Conservation (phyloP, 1,140 invertebrate genomes). For the Zaprionus vittiger region DNA sequence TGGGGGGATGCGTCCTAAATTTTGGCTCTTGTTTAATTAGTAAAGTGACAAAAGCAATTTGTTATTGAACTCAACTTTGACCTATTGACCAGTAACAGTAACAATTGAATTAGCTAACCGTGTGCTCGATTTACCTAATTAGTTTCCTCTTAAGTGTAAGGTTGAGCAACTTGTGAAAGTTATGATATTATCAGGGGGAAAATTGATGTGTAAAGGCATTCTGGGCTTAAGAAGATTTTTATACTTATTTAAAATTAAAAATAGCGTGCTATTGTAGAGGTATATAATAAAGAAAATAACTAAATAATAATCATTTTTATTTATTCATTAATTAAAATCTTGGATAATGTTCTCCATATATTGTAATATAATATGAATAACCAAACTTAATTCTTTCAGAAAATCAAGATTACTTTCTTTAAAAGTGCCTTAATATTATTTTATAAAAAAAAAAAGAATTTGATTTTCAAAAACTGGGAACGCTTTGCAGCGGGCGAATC, state of each 20-base stretch:
- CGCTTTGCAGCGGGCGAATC: slow-evolving; percentile 32
- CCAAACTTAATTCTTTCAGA: no score
- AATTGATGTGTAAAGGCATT: no score
- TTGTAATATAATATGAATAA: no score
- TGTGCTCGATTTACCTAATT: background rate
- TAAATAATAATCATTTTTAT: background rate
- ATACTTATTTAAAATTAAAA: no score
- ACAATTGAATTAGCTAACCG: slow-evolving; percentile 10
- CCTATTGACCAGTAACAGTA: slow-evolving; percentile 10
- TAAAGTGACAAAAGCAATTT: slow-evolving; percentile 58
- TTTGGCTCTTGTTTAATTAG: slow-evolving; percentile 58
- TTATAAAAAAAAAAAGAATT: background rate
- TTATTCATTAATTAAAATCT: background rate
- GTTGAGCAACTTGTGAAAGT: background rate
- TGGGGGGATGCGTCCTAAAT: slow-evolving; percentile 24
- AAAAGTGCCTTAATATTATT: background rate
- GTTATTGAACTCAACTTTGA: slow-evolving; percentile 44
- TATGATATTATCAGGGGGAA: no score
- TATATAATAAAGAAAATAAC: background rate
- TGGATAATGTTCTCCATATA: background rate
- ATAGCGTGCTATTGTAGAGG: background rate
- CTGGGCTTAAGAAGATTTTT: no score
- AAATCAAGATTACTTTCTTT: no score
- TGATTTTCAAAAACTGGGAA: slow-evolving; percentile 61
- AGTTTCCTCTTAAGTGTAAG: no score